A percentile compares a stretch with the other conserved stretches of the same genome.
phyloP scores from a whole-genome alignment of 2,888 invertebrate species.

The Chironomus tentans region DNA sequence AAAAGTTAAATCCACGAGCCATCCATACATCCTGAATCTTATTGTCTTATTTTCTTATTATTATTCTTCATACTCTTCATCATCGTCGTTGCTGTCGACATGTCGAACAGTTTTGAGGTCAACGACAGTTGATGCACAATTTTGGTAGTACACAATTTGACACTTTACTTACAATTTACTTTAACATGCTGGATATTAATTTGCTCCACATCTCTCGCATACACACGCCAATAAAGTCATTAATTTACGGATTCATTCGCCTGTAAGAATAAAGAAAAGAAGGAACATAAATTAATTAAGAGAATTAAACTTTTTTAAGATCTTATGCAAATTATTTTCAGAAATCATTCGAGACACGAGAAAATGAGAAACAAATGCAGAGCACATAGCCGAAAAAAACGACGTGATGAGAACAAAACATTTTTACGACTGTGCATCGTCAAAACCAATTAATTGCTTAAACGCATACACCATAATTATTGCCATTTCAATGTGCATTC shows the following conservation, averaged over 20 bases:
- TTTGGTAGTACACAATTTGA: neutral
- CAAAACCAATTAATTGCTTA: slow-evolving; percentile 4
- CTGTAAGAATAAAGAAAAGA: neutral
- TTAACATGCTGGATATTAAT: neutral
- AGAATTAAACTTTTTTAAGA: neutral
- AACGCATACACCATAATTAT: neutral
- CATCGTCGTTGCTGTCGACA: no score
- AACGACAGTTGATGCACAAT: neutral
- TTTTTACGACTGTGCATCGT: neutral
- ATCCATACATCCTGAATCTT: no score
- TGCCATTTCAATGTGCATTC: neutral
- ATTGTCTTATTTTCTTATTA: no score
- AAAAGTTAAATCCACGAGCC: no score
- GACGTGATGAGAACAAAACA: neutral
- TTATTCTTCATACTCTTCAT: no score
- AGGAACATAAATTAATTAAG: slow-evolving; percentile 3
- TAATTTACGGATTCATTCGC: neutral
- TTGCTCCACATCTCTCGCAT: neutral
- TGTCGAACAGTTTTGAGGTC: neutral
- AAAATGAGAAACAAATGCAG: neutral
- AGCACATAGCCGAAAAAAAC: neutral
- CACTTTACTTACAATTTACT: neutral
- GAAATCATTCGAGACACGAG: neutral
- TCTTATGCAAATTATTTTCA: neutral
- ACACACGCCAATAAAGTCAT: neutral